Base-by-base conservation (phyloP, 2,888 invertebrate genomes). In the Oligia fasciuncula region DNA sequence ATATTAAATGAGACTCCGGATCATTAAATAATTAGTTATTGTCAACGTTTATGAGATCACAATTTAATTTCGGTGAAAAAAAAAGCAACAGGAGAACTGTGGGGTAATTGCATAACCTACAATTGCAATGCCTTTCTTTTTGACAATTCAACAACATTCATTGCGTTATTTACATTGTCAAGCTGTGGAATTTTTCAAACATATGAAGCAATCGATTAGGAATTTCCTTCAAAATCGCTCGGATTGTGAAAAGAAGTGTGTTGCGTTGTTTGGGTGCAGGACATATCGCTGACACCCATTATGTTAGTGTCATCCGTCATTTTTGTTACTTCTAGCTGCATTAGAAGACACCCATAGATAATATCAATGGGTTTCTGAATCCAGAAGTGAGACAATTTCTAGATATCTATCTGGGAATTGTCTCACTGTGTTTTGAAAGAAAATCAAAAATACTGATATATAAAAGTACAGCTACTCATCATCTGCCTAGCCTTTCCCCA, bases 1-100 rank as follows among this genome's bases (percentile, higher is more conserved):
- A 17, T 40, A 40, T 57, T 66, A n/a, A 76, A 76, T 67, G n/a
- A n/a, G n/a, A 80, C n/a, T 23, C 14, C 2, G 43, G 57, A 1
- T 17, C 19, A 19, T 80, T 17, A 43, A 73, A 49, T 72, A 60
- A 66, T 79, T 51, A 66, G 43, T 79, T 4, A 46, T 73, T 66
- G 80, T 49, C 49, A 40, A 11, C 46, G 35, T 14, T 63, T 69
- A 70, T 29, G n/a, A 46, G n/a, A 35, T 19, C 14, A 49, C 23
- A 23, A n/a, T 19, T 46, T 40, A 13, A 76, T 73, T 62, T 76
- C 57, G 23, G 13, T 46, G 29, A 71, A n/a, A 60, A 19, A 19
- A 4, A 29, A 60, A 72, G 13, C 29, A 29, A 43, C 11, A 29
- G 19, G 13, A 62, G 13, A 29, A 29, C 13, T 60, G 11, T 11